These are phyloP conservation scores for Ectemnius continuus DNA, from an alignment of 2,888 invertebrate species.

Conservation along the genomic window DNA sequence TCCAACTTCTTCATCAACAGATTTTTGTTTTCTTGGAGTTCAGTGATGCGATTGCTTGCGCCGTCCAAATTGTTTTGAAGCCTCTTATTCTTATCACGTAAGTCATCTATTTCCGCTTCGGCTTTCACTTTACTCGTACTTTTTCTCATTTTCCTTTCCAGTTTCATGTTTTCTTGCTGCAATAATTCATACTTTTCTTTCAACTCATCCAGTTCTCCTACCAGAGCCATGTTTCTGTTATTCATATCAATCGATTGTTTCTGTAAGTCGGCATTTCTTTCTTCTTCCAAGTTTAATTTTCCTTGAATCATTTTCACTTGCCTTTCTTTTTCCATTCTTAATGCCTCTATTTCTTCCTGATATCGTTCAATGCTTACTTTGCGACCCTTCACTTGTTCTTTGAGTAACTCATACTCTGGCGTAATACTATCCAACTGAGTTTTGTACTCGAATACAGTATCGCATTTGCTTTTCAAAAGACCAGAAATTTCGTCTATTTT, in stretches of 20 bases:
- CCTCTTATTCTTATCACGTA: slow-evolving; percentile 68
- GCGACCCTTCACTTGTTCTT: slow-evolving; percentile 63
- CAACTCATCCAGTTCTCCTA: slow-evolving; percentile 77
- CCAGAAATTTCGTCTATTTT: slow-evolving; percentile 72
- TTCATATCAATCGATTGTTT: slow-evolving; percentile 75
- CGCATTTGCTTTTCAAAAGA: slow-evolving; percentile 70
- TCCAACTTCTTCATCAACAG: slow-evolving; percentile 60
- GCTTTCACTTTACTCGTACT: slow-evolving; percentile 78
- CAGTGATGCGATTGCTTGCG: slow-evolving; percentile 70
- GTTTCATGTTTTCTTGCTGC: slow-evolving; percentile 77
- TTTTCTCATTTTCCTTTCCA: slow-evolving; percentile 73
- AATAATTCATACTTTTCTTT: slow-evolving; percentile 79
- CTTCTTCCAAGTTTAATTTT: slow-evolving; percentile 64
- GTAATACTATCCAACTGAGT: slow-evolving; percentile 66
- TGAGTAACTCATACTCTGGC: slow-evolving; percentile 68
- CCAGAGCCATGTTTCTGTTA: slow-evolving; percentile 78
- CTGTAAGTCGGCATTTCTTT: slow-evolving; percentile 71
- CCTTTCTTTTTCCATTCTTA: slow-evolving; percentile 75
- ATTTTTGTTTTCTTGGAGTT: slow-evolving; percentile 66
- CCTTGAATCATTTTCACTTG: slow-evolving; percentile 60
- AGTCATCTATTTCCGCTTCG: slow-evolving; percentile 69
- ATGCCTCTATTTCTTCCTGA: slow-evolving; percentile 74
- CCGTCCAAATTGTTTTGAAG: slow-evolving; percentile 73
- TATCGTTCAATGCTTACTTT: slow-evolving; percentile 69
- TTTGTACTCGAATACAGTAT: slow-evolving; percentile 76